Conservation (phyloP, 2,113 vertebrate genomes). For the Pterocles gutturalis region DNA sequence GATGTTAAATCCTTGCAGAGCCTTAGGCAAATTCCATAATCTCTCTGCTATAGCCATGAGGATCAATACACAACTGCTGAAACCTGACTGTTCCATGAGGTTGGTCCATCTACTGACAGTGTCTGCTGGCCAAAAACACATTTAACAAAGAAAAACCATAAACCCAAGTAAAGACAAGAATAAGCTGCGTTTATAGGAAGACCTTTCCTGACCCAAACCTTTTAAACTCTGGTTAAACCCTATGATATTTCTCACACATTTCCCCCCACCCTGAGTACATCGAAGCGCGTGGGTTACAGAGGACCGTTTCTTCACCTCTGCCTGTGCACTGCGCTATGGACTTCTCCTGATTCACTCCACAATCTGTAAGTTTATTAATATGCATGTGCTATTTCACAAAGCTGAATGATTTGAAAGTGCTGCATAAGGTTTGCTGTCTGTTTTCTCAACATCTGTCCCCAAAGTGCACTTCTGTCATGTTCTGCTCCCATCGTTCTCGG, state of each 20-base stretch:
- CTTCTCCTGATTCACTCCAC: not conserved
- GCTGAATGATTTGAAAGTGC: not conserved
- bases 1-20: constrained; percentile 15
- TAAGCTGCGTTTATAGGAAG: not conserved
- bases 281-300: not conserved
- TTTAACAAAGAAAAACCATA: not conserved
- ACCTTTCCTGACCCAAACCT: not conserved
- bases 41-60: not conserved
- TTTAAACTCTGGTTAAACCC: not conserved
- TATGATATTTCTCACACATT: not conserved
- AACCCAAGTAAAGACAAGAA: not conserved
- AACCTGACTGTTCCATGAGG: not conserved
- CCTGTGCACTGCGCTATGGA: not conserved
- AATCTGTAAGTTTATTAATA: not conserved
- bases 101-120: not conserved
- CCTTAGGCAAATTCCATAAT: constrained; percentile 47
- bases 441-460: constrained; percentile 23
- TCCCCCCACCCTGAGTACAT: not conserved
- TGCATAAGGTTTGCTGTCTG: constrained; percentile 22
- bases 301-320: not conserved
- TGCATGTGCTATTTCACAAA: not conserved
- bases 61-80: not conserved
- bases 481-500: not conserved
- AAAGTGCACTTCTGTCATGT: constrained; percentile 2
- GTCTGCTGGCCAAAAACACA: not conserved